A percentile compares a stretch with the other conserved stretches of the same genome.
Evolutionary conservation across 2,797 vertebrate genomes (phyloP).

Genomic region (Molossus molossus): DNA sequence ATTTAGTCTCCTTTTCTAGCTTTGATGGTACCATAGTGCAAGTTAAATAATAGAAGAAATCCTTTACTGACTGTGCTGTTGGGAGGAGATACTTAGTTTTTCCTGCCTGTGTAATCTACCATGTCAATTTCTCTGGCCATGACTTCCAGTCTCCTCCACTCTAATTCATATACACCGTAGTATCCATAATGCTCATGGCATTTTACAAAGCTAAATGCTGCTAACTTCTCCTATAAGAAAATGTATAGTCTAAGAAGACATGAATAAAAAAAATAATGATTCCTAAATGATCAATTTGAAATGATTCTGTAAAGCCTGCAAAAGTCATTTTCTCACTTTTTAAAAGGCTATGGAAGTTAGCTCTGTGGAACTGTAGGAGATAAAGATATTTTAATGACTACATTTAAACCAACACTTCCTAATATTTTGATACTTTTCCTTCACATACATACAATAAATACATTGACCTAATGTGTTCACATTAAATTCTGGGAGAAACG

Average conservation of each 20-base stretch:
- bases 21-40: background rate
- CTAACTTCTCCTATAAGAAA: background rate
- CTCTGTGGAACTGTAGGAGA: background rate
- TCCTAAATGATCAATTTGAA: background rate
- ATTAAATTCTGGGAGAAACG: constrained; percentile 4
- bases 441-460: background rate
- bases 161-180: background rate
- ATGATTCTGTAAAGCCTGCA: background rate
- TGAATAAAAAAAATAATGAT: background rate
- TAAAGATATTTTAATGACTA: background rate
- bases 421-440: background rate
- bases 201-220: background rate
- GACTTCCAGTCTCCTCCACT: background rate
- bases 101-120: background rate
- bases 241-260: background rate
- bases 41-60: background rate
- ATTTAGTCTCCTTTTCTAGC: constrained; percentile 13
- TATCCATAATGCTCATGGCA: background rate
- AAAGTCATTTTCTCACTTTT: background rate
- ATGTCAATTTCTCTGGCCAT: background rate
- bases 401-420: background rate
- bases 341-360: background rate
- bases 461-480: background rate
- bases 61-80: background rate
- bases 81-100: background rate